Percentiles rank a stretch among this genome's conserved stretches.
Conservation (phyloP, 2,888 invertebrate species). For the Cryptophagus acutangulus region DNA sequence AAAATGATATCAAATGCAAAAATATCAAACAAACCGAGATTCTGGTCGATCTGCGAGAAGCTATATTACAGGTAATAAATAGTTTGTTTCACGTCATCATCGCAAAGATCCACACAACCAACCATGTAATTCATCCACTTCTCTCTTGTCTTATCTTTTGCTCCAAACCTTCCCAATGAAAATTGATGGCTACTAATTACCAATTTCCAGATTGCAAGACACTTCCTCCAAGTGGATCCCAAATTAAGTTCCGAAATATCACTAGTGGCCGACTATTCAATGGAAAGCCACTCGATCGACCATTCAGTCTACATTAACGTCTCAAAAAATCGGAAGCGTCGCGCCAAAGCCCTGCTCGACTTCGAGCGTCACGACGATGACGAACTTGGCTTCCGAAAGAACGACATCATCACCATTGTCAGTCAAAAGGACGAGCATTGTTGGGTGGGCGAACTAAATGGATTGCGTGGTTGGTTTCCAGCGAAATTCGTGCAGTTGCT, state of each 20-base stretch:
- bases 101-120: too few species aligned
- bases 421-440: constrained; percentile 98
- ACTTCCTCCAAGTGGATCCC: constrained; percentile 91
- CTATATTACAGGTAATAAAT: constrained; percentile 76
- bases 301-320: constrained; percentile 94
- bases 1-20: constrained; percentile 86
- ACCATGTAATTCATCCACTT: neutral
- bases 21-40: constrained; percentile 98
- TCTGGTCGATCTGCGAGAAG: constrained; percentile 94
- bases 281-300: constrained; percentile 92
- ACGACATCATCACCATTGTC: constrained; percentile 96
- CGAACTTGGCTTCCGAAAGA: constrained; percentile 95
- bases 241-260: constrained; percentile 74
- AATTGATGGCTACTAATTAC: too few species aligned
- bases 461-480: constrained; percentile 92
- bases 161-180: neutral
- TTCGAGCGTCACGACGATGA: constrained; percentile 98
- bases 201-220: constrained; percentile 71
- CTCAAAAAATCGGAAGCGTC: constrained; percentile 75
- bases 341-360: constrained; percentile 92
- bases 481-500: constrained; percentile 93
- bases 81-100: too few species aligned
- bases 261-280: constrained; percentile 87
- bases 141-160: constrained; percentile 3
- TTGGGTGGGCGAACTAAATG: constrained; percentile 97